Evolutionary conservation across 2,888 invertebrate genomes (phyloP).

Genomic region (Drosophila borborema): DNA sequence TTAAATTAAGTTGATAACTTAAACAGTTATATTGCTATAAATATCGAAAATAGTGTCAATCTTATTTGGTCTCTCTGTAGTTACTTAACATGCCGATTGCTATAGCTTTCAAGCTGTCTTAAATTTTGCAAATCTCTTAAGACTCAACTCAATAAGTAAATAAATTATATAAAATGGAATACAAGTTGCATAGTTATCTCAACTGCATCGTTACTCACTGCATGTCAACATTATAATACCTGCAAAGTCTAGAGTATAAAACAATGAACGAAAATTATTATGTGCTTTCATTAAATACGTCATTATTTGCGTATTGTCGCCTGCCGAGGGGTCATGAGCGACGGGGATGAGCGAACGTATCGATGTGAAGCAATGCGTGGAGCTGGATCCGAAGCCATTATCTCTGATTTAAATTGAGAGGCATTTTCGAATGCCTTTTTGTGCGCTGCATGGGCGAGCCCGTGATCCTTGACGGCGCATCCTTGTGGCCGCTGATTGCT

Average conservation of each 20-base stretch:
- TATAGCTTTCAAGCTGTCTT: too few relatives aligned
- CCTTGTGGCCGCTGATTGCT: conserved; percentile 48
- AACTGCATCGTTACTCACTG: background rate
- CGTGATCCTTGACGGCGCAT: conserved; percentile 31
- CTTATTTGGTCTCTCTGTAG: background rate
- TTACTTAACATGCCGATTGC: too few relatives aligned
- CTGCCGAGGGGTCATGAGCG: conserved; percentile 5
- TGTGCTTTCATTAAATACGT: conserved; percentile 70
- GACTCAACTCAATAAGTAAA: too few relatives aligned
- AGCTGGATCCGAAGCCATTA: conserved; percentile 30
- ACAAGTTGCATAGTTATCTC: background rate
- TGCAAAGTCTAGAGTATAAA: background rate
- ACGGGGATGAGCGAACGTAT: background rate
- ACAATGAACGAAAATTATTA: conserved; percentile 39
- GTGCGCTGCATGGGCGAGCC: conserved; percentile 5
- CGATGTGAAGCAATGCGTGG: conserved; percentile 21
- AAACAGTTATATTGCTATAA: background rate
- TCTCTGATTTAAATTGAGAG: conserved; percentile 54
- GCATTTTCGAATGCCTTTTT: conserved; percentile 21
- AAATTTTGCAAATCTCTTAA: background rate
- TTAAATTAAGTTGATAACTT: background rate
- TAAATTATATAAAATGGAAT: background rate
- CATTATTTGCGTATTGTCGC: conserved; percentile 74
- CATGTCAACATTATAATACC: background rate
- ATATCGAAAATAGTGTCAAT: background rate